Evolutionary conservation across 2,113 vertebrate genomes (phyloP), one percentile per base, ranked within the genome.

Genomic region (Chamaetylas fuelleborni): DNA sequence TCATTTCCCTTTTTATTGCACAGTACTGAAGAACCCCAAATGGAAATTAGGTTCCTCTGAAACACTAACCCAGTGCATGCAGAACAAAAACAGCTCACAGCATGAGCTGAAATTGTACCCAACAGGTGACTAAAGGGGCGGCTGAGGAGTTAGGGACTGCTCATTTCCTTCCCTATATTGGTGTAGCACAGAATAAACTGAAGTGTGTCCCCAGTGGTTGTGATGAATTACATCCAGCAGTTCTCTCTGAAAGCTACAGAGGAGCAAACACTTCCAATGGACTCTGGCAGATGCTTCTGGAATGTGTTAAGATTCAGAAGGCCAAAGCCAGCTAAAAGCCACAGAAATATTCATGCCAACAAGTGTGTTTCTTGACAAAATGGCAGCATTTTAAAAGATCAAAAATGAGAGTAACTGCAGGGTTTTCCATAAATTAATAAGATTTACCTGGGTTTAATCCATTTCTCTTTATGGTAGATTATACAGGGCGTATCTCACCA

Each of bases 391-490:
- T 95, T 72, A 64, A 91, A 81, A 94, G 70, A 84, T 90, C 66
- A 92, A 61, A 96, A 92, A 92, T 64, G 51, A 88, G 60, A 84
- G 74, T 73, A 81, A 80, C 67, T 76, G 33, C 58, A 48, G 45
- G 24, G 48, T 42, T 93, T 94, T 38, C 74, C 81, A 81, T 86
- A 92, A 96, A 93, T 89, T 91, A 90, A 70, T 81, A 60, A 89
- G 56, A 67, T 93, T 95, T 92, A 78, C 57, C 78, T 93, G 69
- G 26, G 29, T 89, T 93, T 94, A 95, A 94, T 93, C 74, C 73
- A 92, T 96, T 93, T 95, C 86, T 85, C 88, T 70, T 92, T 94
- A 89, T 92, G 87, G 96, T 96, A 87, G 96, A 96, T 97, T 97
- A 93, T 86, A 89, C 31, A 83, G 92, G 96, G 80, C 5, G 10